Evolutionary conservation across 1,140 invertebrate species (phyloP), one percentile per base, ranked within the genome.

Genomic region (Scaptomyza hsui): DNA sequence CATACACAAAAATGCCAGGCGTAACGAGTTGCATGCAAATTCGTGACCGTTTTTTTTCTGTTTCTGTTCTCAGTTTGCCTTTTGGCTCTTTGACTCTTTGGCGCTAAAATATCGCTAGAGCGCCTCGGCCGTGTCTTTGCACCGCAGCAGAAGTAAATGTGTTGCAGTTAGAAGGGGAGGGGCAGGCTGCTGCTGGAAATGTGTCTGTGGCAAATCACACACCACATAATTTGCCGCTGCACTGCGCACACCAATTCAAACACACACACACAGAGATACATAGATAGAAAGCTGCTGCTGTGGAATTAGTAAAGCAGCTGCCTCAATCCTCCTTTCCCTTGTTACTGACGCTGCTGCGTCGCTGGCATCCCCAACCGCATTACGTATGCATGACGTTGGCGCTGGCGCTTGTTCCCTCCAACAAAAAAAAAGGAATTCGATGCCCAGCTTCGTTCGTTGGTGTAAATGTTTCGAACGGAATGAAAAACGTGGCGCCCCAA

Each of bases 1-100:
- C 19, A 21, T 21, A 21, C 19, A 21, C 26, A 29, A 6, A 29
- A 86, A 81, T 86, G 82, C 73, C 81, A 80, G 68, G 72, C 81
- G 78, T 86, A 86, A 86, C 81, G 81, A 85, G 81, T 85, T 86
- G 81, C 81, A 85, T 85, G 81, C 82, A 86, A 85, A 85, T 85
- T 86, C 79, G 42, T 57, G 56, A 18, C 42, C 39, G 51, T 52
- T 44, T 51, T 41, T 32, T 16, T 59, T 3, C 44, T 47, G 12
- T 42, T 32, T 47, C 48, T 80, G 47, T 49, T 9, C 48, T 35
- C 61, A 21, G 55, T 5, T 29, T 56, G 39, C 35, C 52, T 21
- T 53, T 53, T 48, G 32, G 21, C 44, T 55, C 32, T 70, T 64
- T 71, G 68, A 64, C 45, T 39, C 9, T 57, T 71, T 64, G 67